Percentiles rank a stretch among this genome's conserved stretches.
phyloP scores from a whole-genome alignment of 2,888 invertebrate genomes.

The Sceliomorpha sp. region DNA sequence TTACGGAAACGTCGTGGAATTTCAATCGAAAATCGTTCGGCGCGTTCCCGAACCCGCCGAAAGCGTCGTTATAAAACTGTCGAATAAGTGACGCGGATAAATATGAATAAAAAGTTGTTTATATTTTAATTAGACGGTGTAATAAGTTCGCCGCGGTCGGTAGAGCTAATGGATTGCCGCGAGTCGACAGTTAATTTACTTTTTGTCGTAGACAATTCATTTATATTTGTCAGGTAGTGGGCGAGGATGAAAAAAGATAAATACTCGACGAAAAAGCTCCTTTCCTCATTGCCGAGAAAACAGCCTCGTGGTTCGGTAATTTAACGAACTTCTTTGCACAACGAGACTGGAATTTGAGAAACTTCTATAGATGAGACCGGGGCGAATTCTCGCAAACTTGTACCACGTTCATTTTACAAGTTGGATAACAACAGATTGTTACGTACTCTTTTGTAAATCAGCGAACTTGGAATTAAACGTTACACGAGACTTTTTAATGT shows the following conservation, averaged over 20 bases:
- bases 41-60: not conserved
- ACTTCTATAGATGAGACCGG: conserved; percentile 23
- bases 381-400: conserved; percentile 17
- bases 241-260: conserved; percentile 38
- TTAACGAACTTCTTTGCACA: conserved; percentile 68
- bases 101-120: conserved; percentile 35
- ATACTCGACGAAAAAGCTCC: conserved; percentile 37
- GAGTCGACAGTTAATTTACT: conserved; percentile 47
- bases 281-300: conserved; percentile 34
- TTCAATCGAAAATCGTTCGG: conserved; percentile 13
- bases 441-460: conserved; percentile 38
- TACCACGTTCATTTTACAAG: conserved; percentile 25
- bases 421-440: conserved; percentile 40
- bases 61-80: conserved; percentile 20
- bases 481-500: not conserved
- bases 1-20: not conserved
- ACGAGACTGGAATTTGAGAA: conserved; percentile 60
- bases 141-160: conserved; percentile 33
- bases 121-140: conserved; percentile 38
- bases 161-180: conserved; percentile 37
- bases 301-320: conserved; percentile 66
- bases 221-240: conserved; percentile 38
- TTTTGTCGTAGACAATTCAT: conserved; percentile 42
- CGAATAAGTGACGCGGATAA: conserved; percentile 15
- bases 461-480: conserved; percentile 32